phyloP scores from a whole-genome alignment of 2,888 invertebrate species.

The Sphecodes monilicornis region DNA sequence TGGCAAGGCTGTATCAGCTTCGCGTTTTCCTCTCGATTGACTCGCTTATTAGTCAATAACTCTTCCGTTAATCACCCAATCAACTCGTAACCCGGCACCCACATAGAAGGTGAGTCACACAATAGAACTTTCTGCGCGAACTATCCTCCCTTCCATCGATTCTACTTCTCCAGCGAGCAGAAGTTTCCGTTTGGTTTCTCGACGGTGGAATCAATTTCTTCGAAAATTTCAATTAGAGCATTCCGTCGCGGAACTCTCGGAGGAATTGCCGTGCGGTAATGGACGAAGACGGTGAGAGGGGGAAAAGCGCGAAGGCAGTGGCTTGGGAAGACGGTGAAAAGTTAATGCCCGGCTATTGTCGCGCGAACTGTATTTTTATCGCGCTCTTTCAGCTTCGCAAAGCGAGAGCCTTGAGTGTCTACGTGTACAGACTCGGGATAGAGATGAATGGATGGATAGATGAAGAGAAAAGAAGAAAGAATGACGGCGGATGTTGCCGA shows the following conservation, averaged over 20 bases:
- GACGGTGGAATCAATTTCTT: slow-evolving; percentile 1
- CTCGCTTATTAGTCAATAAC: background rate
- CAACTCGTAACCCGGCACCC: background rate
- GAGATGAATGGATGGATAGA: background rate
- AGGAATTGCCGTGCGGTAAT: background rate
- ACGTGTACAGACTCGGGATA: background rate
- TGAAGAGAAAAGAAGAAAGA: background rate
- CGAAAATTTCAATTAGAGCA: slow-evolving; percentile 7
- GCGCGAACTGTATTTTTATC: slow-evolving; percentile 15
- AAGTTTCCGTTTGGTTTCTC: background rate
- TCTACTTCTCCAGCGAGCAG: background rate
- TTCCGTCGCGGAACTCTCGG: background rate
- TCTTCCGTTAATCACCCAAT: slow-evolving; percentile 6
- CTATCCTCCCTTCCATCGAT: background rate
- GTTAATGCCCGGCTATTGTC: slow-evolving; percentile 13
- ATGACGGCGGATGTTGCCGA: slow-evolving; percentile 1
- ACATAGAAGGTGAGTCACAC: background rate
- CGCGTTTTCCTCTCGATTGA: slow-evolving; percentile 6
- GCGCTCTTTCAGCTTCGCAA: slow-evolving; percentile 14
- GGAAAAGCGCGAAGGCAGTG: background rate
- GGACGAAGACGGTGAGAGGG: background rate
- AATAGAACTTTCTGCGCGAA: background rate
- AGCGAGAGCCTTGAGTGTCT: background rate
- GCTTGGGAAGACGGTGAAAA: slow-evolving; percentile 7
- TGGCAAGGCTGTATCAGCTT: background rate